phyloP scores from a whole-genome alignment of 2,888 invertebrate species.

The Pyrrhosoma nymphula region DNA sequence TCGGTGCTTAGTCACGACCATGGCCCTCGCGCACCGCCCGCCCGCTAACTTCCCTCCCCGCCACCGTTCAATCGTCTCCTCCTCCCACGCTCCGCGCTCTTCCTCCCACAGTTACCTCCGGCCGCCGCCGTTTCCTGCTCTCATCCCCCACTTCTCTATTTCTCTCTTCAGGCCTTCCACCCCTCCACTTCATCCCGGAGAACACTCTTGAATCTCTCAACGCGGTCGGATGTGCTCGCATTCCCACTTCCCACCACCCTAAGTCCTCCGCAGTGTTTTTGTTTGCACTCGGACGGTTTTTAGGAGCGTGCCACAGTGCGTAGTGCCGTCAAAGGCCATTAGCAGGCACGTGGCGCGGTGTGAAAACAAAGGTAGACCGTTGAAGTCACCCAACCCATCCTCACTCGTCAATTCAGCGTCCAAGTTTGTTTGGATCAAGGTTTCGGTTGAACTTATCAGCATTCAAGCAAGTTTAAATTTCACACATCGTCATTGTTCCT shows the following conservation, averaged over 20 bases:
- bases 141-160: background rate
- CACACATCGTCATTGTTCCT: too few relatives aligned
- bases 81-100: background rate
- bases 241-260: background rate
- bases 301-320: background rate
- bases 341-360: background rate
- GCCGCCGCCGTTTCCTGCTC: conserved; percentile 28
- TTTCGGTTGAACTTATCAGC: background rate
- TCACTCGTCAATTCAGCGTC: background rate
- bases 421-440: background rate
- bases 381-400: background rate
- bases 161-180: background rate
- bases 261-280: background rate
- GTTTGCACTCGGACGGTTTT: conserved; percentile 5
- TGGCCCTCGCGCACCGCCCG: background rate
- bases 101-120: background rate
- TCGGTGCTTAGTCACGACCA: background rate
- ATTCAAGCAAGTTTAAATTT: too few relatives aligned
- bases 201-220: background rate
- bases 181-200: background rate
- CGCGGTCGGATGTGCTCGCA: background rate
- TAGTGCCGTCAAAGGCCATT: background rate
- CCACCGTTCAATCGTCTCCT: background rate
- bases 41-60: background rate
- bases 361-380: background rate